A percentile compares a stretch with the other conserved stretches of the same genome.
These are phyloP conservation scores for Scolanthus callimorphus DNA, from an alignment of 92 coral and sea anemone genomes.

Conservation along the genomic window DNA sequence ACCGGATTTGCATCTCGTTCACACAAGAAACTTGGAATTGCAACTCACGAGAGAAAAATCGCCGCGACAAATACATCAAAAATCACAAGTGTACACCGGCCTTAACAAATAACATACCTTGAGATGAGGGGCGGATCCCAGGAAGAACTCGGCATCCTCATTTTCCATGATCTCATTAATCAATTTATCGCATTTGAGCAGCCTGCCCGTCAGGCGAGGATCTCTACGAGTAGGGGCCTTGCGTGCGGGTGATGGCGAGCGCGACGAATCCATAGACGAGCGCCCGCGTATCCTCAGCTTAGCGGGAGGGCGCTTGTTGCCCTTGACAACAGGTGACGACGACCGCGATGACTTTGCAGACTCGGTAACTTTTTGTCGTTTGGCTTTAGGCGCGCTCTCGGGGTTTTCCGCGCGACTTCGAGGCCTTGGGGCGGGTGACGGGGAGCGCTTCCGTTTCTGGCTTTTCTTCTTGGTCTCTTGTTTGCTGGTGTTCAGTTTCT, in stretches of 20 bases:
- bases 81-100: too few relatives aligned
- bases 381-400: conserved; percentile 32
- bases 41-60: too few relatives aligned
- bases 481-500: conserved; percentile 19
- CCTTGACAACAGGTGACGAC: conserved; percentile 50
- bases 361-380: conserved; percentile 20
- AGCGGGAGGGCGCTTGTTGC: conserved; percentile 38
- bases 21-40: too few relatives aligned
- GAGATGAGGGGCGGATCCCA: conserved; percentile 22
- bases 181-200: conserved; percentile 71
- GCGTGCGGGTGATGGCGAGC: conserved; percentile 56
- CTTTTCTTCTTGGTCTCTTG: conserved; percentile 17
- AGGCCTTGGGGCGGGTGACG: conserved; percentile 41
- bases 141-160: conserved; percentile 80
- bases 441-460: conserved; percentile 43
- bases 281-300: conserved; percentile 61
- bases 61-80: too few relatives aligned
- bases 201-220: conserved; percentile 53
- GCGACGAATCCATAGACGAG: conserved; percentile 56
- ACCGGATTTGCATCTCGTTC: too few relatives aligned
- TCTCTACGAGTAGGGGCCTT: conserved; percentile 53
- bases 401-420: conserved; percentile 43
- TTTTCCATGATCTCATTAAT: conserved; percentile 54
- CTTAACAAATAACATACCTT: too few relatives aligned
- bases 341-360: conserved; percentile 50